Conservation (phyloP, 2,888 invertebrate genomes). For the Lamellibrachia satsuma region DNA sequence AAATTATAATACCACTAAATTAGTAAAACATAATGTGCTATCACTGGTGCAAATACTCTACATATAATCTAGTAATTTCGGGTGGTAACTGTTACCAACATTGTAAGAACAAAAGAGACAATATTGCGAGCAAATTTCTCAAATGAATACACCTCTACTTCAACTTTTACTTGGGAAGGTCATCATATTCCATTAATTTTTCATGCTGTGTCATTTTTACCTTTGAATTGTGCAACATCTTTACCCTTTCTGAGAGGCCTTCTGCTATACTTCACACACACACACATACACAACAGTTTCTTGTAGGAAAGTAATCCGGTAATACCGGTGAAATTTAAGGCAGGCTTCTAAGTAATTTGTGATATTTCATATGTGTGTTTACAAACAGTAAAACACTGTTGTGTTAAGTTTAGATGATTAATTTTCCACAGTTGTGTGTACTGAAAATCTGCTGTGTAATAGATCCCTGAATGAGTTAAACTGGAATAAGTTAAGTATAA, state of each 20-base stretch:
- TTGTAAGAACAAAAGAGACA: background rate
- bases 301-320: no score
- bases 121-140: background rate
- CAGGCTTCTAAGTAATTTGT: background rate
- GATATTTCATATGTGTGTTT: background rate
- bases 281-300: no score
- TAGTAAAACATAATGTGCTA: no score
- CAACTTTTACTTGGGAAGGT: background rate
- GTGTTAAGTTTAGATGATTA: no score
- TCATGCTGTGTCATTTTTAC: background rate
- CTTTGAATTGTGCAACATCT: background rate
- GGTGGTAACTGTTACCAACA: background rate
- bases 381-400: no score
- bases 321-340: background rate
- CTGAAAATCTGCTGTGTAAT: no score
- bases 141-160: background rate
- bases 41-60: no score
- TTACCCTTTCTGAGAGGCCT: background rate
- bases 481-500: background rate
- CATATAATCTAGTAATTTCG: background rate
- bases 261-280: background rate
- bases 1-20: background rate
- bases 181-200: background rate
- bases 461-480: background rate
- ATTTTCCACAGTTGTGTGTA: no score